Conservation (phyloP, 2,797 vertebrate genomes). For the Halcyon chelicuti region DNA sequence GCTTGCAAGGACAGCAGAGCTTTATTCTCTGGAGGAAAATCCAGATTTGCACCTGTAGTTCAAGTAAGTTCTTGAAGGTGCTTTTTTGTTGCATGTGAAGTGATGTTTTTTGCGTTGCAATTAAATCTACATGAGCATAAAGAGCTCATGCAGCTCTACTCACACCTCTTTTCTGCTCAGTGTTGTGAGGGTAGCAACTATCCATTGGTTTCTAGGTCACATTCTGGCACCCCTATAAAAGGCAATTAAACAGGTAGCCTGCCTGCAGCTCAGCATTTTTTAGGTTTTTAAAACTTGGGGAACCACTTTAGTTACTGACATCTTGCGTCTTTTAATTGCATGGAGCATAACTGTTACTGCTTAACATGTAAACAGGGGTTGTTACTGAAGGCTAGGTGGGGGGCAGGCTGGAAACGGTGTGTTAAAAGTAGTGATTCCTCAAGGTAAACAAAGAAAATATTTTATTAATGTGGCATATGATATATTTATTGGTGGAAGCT, state of each 20-base stretch:
- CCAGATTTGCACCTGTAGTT: background rate
- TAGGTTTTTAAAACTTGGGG: background rate
- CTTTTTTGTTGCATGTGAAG: background rate
- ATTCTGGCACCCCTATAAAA: background rate
- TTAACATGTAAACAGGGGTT: background rate
- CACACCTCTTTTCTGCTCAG: background rate
- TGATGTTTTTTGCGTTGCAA: background rate
- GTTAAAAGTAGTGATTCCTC: background rate
- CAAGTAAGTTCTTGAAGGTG: background rate
- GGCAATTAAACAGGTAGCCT: conserved; percentile 20
- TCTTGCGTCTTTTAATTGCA: background rate
- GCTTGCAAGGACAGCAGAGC: background rate
- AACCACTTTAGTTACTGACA: background rate
- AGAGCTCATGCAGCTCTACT: background rate
- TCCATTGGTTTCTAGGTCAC: background rate
- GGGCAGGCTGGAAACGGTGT: background rate
- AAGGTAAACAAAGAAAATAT: background rate
- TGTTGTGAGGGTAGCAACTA: background rate
- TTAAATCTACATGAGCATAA: background rate
- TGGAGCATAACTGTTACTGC: background rate
- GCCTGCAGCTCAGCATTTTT: background rate
- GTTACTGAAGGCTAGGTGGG: background rate
- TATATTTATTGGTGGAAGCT: background rate
- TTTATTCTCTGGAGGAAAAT: background rate
- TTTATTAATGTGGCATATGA: background rate